These are phyloP conservation scores for Meriones unguiculatus DNA, from an alignment of 2,113 vertebrate genomes.

Conservation along the genomic window DNA sequence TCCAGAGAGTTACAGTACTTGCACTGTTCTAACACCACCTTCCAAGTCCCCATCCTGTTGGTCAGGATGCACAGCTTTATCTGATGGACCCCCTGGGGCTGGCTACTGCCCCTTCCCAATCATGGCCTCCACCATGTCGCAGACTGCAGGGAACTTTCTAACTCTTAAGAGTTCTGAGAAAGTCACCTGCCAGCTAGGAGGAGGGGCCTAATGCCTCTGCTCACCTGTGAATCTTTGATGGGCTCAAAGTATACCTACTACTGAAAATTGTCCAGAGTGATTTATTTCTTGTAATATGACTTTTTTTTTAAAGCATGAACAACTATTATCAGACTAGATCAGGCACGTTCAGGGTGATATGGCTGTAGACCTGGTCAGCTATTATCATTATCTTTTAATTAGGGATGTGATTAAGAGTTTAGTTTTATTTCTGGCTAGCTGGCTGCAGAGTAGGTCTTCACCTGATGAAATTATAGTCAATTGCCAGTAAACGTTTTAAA, in stretches of 20 bases:
- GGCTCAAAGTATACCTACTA: not conserved
- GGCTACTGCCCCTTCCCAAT: too few relatives aligned
- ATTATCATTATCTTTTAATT: slow-evolving; percentile 25
- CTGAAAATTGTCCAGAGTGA: not conserved
- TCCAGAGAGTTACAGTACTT: not conserved
- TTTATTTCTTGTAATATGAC: not conserved
- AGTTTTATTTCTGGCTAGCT: slow-evolving; percentile 39
- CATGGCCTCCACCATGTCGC: not conserved
- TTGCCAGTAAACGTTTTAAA: not conserved
- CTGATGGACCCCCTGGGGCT: not conserved
- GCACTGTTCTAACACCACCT: not conserved
- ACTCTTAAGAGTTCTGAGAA: not conserved
- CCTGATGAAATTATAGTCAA: slow-evolving; percentile 32
- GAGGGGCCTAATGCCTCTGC: not conserved
- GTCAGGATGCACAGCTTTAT: not conserved
- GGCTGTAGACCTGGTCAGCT: not conserved
- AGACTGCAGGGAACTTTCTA: not conserved
- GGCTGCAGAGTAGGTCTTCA: slow-evolving; percentile 1
- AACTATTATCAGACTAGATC: not conserved
- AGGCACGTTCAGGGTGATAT: not conserved
- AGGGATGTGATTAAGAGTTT: not conserved
- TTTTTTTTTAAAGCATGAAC: not conserved
- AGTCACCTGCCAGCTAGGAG: not conserved
- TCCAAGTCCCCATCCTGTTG: not conserved
- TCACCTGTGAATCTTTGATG: not conserved